Percentiles rank a stretch among this genome's conserved stretches.
Conservation (phyloP, 2,113 vertebrate species). For the Aepyceros melampus region DNA sequence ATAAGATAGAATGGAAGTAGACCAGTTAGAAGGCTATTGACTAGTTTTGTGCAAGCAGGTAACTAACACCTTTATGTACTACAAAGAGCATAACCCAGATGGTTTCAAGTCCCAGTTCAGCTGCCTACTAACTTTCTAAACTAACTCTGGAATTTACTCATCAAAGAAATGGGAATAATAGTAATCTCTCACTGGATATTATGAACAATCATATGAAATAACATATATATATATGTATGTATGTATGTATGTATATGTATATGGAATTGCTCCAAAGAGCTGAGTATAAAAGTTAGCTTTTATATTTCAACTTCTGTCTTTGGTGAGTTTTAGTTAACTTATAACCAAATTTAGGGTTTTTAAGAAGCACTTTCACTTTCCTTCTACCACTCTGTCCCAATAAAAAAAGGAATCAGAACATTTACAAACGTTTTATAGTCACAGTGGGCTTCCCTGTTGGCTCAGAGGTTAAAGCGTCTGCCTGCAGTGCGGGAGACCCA, state of each 20-base stretch:
- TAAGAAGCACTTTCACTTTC: background rate
- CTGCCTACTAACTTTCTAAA: background rate
- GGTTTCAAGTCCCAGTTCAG: background rate
- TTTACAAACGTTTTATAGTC: background rate
- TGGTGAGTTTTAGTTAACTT: conserved; percentile 6
- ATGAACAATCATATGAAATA: background rate
- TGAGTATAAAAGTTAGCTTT: conserved; percentile 4
- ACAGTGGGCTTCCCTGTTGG: too few relatives aligned
- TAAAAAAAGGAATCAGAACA: background rate
- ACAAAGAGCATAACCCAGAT: background rate
- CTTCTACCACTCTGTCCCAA: background rate
- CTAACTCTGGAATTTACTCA: background rate
- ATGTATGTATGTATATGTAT: background rate
- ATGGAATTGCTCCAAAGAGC: background rate
- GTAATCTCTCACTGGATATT: background rate
- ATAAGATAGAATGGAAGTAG: background rate
- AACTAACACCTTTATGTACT: background rate
- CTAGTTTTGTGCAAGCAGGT: background rate
- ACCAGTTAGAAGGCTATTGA: background rate
- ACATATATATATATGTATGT: background rate
- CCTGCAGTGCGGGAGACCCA: too few relatives aligned
- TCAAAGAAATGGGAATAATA: background rate
- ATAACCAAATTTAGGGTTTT: background rate
- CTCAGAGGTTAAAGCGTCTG: too few relatives aligned
- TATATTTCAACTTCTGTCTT: background rate